Conservation (phyloP, 2,888 invertebrate species). For the Apamea anceps region DNA sequence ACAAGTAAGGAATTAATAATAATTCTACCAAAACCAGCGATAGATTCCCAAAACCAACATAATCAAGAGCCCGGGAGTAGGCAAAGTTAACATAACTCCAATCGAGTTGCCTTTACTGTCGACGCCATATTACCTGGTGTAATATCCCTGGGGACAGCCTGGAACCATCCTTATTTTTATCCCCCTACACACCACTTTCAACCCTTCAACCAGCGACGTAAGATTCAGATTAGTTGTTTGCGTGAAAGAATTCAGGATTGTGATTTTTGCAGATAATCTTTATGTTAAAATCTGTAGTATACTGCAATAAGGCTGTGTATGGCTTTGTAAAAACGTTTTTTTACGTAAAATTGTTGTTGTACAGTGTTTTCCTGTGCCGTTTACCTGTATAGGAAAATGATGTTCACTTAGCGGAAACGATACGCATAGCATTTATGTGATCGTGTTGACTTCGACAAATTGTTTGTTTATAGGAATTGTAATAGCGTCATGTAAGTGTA, state of each 20-base stretch:
- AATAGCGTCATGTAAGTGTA: no score
- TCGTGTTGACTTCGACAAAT: conserved; percentile 11
- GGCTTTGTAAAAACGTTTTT: conserved; percentile 58
- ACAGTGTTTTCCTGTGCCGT: conserved; percentile 31
- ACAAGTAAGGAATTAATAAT: conserved; percentile 18
- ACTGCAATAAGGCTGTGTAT: conserved; percentile 61
- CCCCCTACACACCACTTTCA: conserved; percentile 14
- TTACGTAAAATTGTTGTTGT: conserved; percentile 45
- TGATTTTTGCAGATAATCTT: conserved; percentile 70
- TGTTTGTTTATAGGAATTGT: conserved; percentile 14
- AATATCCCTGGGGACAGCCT: conserved; percentile 62
- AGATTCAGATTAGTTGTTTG: conserved; percentile 3
- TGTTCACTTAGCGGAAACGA: conserved; percentile 24
- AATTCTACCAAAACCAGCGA: conserved; percentile 16
- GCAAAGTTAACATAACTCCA: conserved; percentile 66
- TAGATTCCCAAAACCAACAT: conserved; percentile 56
- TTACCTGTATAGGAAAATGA: conserved; percentile 29
- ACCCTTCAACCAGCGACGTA: conserved; percentile 6
- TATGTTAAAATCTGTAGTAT: conserved; percentile 69
- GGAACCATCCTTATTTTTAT: conserved; percentile 55
- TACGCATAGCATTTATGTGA: conserved; percentile 17
- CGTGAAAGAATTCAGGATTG: conserved; percentile 40
- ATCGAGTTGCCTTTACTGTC: conserved; percentile 62
- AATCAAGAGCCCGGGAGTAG: conserved; percentile 49
- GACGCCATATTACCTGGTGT: conserved; percentile 63